These are phyloP conservation scores for Podarcis siculus DNA, from an alignment of 2,797 vertebrate species.

Conservation along the genomic window DNA sequence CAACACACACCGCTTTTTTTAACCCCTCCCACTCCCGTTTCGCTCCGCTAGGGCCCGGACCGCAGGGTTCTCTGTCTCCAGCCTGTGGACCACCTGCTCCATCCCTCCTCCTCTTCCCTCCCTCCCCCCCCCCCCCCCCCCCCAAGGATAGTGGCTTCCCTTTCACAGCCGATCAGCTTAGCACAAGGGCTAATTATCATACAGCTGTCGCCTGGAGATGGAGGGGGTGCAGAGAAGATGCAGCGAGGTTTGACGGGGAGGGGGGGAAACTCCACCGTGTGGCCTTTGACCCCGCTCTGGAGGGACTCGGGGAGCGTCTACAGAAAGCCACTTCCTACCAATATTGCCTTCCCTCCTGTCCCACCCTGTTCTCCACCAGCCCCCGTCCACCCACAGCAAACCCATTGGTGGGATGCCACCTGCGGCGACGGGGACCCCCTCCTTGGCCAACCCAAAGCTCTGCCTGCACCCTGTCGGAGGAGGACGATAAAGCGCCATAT, in stretches of 20 bases:
- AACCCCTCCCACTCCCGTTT: slow-evolving; percentile 42
- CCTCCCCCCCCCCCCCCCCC: neutral
- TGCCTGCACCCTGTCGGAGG: neutral
- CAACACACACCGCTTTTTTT: neutral
- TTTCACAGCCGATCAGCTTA: slow-evolving; percentile 61
- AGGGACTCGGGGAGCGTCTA: neutral
- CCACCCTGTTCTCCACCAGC: neutral
- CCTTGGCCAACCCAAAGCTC: neutral
- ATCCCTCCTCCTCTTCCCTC: neutral
- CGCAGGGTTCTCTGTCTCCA: neutral
- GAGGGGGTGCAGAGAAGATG: neutral
- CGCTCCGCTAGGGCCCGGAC: neutral
- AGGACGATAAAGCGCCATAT: slow-evolving; percentile 15
- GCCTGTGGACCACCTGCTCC: slow-evolving; percentile 71
- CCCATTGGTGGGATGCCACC: neutral
- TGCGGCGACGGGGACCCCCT: neutral
- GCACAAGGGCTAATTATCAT: slow-evolving; percentile 82
- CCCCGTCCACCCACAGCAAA: too few relatives aligned
- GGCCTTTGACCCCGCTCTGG: slow-evolving; percentile 37
- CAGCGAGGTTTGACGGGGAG: slow-evolving; percentile 34
- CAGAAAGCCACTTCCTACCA: neutral
- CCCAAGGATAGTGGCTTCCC: slow-evolving; percentile 5
- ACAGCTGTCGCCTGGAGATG: slow-evolving; percentile 79
- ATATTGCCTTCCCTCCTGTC: neutral
- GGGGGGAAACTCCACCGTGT: neutral